Evolutionary conservation across 2,113 vertebrate species (phyloP), one percentile per base, ranked within the genome.

Genomic region (Myrmecobius fasciatus): DNA sequence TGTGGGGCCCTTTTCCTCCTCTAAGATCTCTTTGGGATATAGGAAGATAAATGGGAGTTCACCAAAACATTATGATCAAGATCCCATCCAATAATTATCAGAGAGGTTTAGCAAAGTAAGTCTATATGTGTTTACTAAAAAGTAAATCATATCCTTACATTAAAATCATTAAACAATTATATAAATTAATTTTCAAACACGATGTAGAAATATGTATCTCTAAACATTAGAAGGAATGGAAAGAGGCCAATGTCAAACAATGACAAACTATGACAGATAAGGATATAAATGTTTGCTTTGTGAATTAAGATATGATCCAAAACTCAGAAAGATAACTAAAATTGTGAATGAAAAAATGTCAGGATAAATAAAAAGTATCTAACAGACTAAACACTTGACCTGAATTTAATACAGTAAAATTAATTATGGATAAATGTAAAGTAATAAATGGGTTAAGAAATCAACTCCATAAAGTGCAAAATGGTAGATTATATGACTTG

Each of bases 121-220:
- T 93, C 88, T 89, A 97, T 89, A 95, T 95, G 90, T 95, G 75
- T 96, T 96, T 96, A 92, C 96, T 96, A 94, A 43, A 43, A 96
- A 43, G 7, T 94, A 97, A 97, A 97, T 88, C 94, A 89, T 48
- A 52, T 88, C 89, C 96, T 96, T 96, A 94, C 96, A 92, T 97
- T 92, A 96, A 96, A 56, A 96, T 97, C 49, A 92, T 83, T 92
- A 96, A 96, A 28, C 93, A 95, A 92, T 96, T 96, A 96, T 91
- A 96, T 92, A 93, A 96, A 96, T 97, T 96, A 95, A 96, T 53
- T 95, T 97, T 93, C 91, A 96, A 97, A 90, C 49, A 94, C 95
- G 92, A 96, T 97, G 49, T 90, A 93, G 54, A 97, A 95, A 88
- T 96, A 51, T 94, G 96, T 96, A 96, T 96, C 92, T 10, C 60